Evolutionary conservation across 2,888 invertebrate genomes (phyloP), one percentile per base, ranked within the genome.

Genomic region (Rhingia rostrata): DNA sequence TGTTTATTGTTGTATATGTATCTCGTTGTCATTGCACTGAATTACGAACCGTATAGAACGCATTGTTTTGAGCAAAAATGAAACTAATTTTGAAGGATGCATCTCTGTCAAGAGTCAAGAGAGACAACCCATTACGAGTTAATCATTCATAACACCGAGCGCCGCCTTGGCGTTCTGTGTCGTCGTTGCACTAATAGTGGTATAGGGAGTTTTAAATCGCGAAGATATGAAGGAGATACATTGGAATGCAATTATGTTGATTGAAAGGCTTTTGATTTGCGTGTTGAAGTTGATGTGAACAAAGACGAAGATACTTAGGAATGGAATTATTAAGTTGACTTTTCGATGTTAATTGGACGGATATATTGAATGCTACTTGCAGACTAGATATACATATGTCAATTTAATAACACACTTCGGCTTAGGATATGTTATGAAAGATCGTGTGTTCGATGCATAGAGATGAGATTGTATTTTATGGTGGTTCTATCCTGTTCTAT

Each of bases 21-120:
- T 56, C 22, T 37, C 14, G n/a, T 39, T 53, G 58, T 41, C 35
- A 37, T 14, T 54, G 69, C 60, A 32, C 33, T 53, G 45, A 37
- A n/a, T 51, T 45, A 54, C 41, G 45, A 47, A 54, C 30, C 30
- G 35, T 33, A 47, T 37, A 56, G 22, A 33, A 39, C 49, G 70
- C 78, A 64, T 60, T 70, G 49, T 64, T 58, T 64, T 32, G 61
- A 47, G 9, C 45, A 49, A 7, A 41, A 66, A 67, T 12, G 58
- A 80, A 73, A 10, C 60, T 54, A 63, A 51, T 69, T 69, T 69
- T 69, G 56, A 80, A 69, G 61, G 49, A 63, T 74, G 33, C 56
- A 61, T 74, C 73, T 63, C 2, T 74, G 66, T 63, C 2, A 1
- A 22, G 22, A 22, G 22, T 22, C 22, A 22, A 47, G 74, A 74